Base-by-base conservation (phyloP, 2,888 invertebrate genomes). In the Mesorhabditis spiculigera region DNA sequence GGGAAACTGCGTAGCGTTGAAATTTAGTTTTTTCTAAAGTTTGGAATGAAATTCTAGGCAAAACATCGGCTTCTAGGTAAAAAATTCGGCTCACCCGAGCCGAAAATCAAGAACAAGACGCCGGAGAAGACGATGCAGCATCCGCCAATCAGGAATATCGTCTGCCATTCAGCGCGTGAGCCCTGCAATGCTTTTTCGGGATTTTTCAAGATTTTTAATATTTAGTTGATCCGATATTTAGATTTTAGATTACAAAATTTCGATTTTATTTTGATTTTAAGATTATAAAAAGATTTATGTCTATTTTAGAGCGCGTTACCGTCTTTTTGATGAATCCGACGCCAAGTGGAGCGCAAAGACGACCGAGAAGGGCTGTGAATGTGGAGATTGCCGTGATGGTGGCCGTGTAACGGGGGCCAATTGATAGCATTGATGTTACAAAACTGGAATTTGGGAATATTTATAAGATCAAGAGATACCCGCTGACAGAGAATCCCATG, bases 381-480 rank as follows among this genome's bases (percentile, higher is more conserved):
- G 77, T 75, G 8, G 80, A 78, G n/a, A 81, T 73, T 41, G 81
- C 79, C 4, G 77, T 76, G 62, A 81, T 71, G 16, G 78, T 79
- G 28, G 80, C 81, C 0, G 80, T 79, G 67, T 79, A 81, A 5
- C 75, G 73, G 3, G 82, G 82, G 8, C 81, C 82, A 44, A 82
- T 67, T 6, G 78, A 80, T 4, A 82, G 69, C 1, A 77, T 70
- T 0, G 78, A 75, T 4, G 81, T 81, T 73, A 77, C 79, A 68
- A 78, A 78, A n/a, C 82, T 81, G 8, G 73, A 45, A 5, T 63
- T 50, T 50, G 1, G n/a, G 50, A 13, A 13, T n/a, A n/a, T 50
- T 50, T 50, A 10, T 3, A 13, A 50, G 58, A 50, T 1, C 58
- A 2, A 3, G 58, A 50, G 58, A 13, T 50, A 50, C 58, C 58